Base-by-base conservation (phyloP, 2,797 vertebrate species). In the Anguilla anguilla region DNA sequence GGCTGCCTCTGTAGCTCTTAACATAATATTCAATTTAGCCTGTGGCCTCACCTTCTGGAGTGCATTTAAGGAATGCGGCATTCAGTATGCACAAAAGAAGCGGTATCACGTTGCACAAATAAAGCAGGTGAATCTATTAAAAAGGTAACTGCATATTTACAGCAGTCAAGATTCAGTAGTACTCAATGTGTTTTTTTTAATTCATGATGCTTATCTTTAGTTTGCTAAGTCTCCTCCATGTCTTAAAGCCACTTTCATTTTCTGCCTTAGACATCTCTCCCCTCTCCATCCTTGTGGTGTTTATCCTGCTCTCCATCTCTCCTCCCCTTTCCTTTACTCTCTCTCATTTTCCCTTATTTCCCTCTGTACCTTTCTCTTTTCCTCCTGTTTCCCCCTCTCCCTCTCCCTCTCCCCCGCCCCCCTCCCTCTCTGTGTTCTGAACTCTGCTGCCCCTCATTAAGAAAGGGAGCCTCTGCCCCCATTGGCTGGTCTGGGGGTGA, bases 401-500 rank as follows among this genome's bases (percentile, higher is more conserved):
- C 22, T 10, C 86, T 83, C 77, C 91, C 90, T 90, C 85, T 89
- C 89, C 90, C 90, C 92, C 93, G 57, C 90, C 88, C 90, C 91
- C 82, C 88, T 89, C 83, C 89, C 88, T 86, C 90, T 89, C 67
- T 87, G 92, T 90, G 90, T 92, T 91, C 91, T 95, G 91, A 94
- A 95, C 95, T 94, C 94, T 93, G 91, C 91, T 88, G 92, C 90
- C 93, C 94, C 94, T 95, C 95, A 95, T 96, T 96, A 95, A 93
- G 91, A 89, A 88, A 91, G 87, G 91, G 91, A 92, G 92, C 92
- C 92, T 91, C 91, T 90, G 94, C 93, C 93, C 93, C 95, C 96
- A 96, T 96, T 97, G 97, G 97, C 97, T 96, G 94, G 95, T 94
- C 96, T 95, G 94, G 95, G 97, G 97, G 97, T 96, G 95, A 97